These are phyloP conservation scores for Chironomus tentans DNA, from an alignment of 2,888 invertebrate genomes.

Conservation along the genomic window DNA sequence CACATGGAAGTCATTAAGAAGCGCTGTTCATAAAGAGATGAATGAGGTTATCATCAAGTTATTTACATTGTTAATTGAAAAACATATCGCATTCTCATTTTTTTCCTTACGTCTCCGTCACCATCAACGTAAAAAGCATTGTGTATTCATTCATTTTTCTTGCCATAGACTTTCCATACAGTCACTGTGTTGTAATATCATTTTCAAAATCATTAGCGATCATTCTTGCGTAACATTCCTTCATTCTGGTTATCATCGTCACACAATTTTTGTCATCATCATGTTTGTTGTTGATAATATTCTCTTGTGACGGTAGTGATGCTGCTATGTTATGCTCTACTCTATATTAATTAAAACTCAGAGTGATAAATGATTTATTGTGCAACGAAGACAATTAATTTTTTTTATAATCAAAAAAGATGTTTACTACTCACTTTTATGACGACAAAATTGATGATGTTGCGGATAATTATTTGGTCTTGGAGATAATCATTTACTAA, in stretches of 20 bases:
- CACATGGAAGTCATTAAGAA: too few relatives aligned
- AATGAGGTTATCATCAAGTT: constrained; percentile 23
- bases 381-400: constrained; percentile 26
- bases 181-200: neutral
- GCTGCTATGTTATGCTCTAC: neutral
- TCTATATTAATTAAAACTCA: constrained; percentile 25
- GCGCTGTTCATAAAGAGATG: neutral
- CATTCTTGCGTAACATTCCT: neutral
- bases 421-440: constrained; percentile 25
- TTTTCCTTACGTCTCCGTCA: neutral
- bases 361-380: constrained; percentile 27
- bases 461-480: constrained; percentile 21
- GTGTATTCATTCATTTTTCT: neutral
- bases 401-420: constrained; percentile 22
- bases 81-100: constrained; percentile 1
- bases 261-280: constrained; percentile 8
- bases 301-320: neutral
- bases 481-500: constrained; percentile 5
- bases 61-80: constrained; percentile 25
- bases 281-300: neutral
- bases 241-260: constrained; percentile 5
- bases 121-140: neutral
- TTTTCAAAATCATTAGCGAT: constrained; percentile 23
- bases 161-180: neutral
- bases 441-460: constrained; percentile 26